A percentile compares a stretch with the other conserved stretches of the same genome.
Evolutionary conservation across 2,113 vertebrate species (phyloP).

Genomic region (Monopterus albus): DNA sequence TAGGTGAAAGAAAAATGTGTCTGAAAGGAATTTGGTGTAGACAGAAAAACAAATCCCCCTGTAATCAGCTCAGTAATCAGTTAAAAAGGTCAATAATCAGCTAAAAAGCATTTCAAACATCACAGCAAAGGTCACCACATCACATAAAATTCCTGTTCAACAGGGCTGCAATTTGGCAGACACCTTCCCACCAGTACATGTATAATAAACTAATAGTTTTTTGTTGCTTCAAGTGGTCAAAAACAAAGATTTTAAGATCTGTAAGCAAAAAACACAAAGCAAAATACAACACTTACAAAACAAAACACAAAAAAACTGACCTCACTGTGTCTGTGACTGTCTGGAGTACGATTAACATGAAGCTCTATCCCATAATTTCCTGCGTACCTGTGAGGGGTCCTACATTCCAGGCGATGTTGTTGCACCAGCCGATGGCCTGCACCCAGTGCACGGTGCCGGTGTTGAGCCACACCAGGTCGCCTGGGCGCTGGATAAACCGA

Average conservation of each 20-base stretch:
- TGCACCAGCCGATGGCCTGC: constrained; percentile 99
- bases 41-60: neutral
- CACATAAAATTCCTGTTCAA: neutral
- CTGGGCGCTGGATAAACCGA: constrained; percentile 97
- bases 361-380: neutral
- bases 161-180: neutral
- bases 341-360: neutral
- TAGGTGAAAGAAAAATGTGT: neutral
- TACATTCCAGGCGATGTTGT: constrained; percentile 99
- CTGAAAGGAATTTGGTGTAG: neutral
- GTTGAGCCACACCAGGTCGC: constrained; percentile 99
- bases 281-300: too few relatives aligned
- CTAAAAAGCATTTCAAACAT: neutral
- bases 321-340: too few relatives aligned
- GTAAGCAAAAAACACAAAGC: too few relatives aligned
- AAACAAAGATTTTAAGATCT: neutral
- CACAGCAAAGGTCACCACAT: constrained; percentile 25
- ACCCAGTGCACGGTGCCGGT: constrained; percentile 99
- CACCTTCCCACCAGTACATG: neutral
- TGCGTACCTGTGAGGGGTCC: constrained; percentile 93
- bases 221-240: neutral
- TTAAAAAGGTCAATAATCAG: constrained; percentile 54
- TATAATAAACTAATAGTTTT: neutral
- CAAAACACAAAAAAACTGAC: too few relatives aligned
- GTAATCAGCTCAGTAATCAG: constrained; percentile 23